Evolutionary conservation across 2,888 invertebrate genomes (phyloP), one percentile per base, ranked within the genome.

Genomic region (Diadegma fenestrale): DNA sequence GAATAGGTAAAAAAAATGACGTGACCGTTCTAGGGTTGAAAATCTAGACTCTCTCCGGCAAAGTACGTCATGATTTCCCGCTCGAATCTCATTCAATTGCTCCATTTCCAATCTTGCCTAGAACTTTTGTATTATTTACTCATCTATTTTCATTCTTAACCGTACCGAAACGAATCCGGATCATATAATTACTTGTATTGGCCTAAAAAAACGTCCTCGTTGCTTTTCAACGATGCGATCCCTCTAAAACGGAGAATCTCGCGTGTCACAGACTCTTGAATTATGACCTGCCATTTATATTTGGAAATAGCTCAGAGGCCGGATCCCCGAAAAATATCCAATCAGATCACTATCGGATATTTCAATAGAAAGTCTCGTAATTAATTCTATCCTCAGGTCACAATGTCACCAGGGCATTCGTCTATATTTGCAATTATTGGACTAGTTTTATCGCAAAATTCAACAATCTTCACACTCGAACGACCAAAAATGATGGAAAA

Each of bases 11-110:
- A n/a, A n/a, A n/a, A n/a, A n/a, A n/a, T n/a, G n/a, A n/a, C n/a
- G n/a, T n/a, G n/a, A n/a, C n/a, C n/a, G n/a, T n/a, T n/a, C n/a
- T n/a, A n/a, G n/a, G n/a, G n/a, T n/a, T n/a, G n/a, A n/a, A 78
- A 80, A 75, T 66, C 14, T 73, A 22, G 43, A 33, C 30, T 66
- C 72, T 71, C 41, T 41, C 41, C 10, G 19, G 41, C 12, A 22
- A n/a, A n/a, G 10, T n/a, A n/a, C n/a, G 4, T 33, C 4, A 12
- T 10, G 2, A 0, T 12, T 66, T 66, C n/a, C 19, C 37, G 5
- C 2, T 41, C 22, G 5, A 66, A 8, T 64, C 8, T n/a, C n/a
- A 2, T n/a, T 30, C 6, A 6, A 30, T 61, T 0, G 33, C 17
- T 41, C 8, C 4, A 19, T 12, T 0, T 0, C 3, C 2, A 14